Evolutionary conservation across 2,888 invertebrate species (phyloP).

Genomic region (Standfussiana lucernea): DNA sequence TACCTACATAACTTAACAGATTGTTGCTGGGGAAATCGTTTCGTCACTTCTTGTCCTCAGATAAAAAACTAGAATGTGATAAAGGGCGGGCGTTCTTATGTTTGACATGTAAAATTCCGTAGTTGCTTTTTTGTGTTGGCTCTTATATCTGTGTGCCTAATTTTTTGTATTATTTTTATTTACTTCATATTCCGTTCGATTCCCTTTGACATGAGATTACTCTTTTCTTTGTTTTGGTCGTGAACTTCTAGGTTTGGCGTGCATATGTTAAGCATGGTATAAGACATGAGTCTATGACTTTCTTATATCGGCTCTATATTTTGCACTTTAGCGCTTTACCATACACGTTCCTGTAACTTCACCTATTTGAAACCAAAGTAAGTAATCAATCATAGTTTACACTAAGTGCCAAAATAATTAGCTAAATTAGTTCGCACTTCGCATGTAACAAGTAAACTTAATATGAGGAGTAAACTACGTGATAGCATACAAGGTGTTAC

Average conservation of each 20-base stretch:
- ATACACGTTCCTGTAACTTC: conserved; percentile 8
- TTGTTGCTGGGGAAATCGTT: not conserved
- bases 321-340: not conserved
- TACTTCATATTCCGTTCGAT: too few species aligned
- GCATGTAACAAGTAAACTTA: conserved; percentile 37
- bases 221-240: too few species aligned
- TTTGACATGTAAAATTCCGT: not conserved
- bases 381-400: conserved; percentile 42
- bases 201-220: too few species aligned
- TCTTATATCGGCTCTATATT: too few species aligned
- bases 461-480: conserved; percentile 23
- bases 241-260: too few species aligned
- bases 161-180: too few species aligned
- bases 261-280: too few species aligned
- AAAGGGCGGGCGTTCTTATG: too few species aligned
- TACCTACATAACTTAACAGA: not conserved
- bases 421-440: conserved; percentile 31
- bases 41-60: not conserved
- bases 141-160: too few species aligned
- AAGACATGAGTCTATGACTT: too few species aligned
- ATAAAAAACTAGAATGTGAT: not conserved
- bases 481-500: conserved; percentile 1
- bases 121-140: too few species aligned
- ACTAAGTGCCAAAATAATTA: conserved; percentile 47
- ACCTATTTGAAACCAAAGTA: conserved; percentile 16